phyloP scores from a whole-genome alignment of 2,888 invertebrate genomes.

The Archips crataeganus region DNA sequence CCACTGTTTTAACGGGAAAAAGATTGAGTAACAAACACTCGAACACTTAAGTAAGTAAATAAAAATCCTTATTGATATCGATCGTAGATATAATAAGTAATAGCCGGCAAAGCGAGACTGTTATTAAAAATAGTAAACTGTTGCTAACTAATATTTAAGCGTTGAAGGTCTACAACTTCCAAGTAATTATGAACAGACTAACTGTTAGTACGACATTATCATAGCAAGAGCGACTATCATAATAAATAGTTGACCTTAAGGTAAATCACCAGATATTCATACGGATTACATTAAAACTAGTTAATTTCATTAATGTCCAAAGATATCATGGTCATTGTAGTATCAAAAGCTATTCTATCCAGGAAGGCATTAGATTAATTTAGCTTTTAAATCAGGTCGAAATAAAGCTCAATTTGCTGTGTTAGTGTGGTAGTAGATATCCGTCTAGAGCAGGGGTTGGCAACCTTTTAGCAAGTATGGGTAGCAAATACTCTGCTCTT shows the following conservation, averaged over 20 bases:
- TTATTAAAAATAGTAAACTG: not conserved
- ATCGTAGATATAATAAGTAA: not conserved
- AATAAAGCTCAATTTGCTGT: not conserved
- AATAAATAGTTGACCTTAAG: slow-evolving; percentile 4
- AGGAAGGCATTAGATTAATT: not conserved
- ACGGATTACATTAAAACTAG: not conserved
- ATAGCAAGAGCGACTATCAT: slow-evolving; percentile 20
- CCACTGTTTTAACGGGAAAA: too few species aligned
- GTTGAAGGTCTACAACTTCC: slow-evolving; percentile 1
- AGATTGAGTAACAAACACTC: too few species aligned
- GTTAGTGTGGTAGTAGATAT: slow-evolving; percentile 10
- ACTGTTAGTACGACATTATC: not conserved
- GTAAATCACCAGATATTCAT: slow-evolving; percentile 2
- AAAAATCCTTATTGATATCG: not conserved
- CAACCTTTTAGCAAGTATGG: not conserved
- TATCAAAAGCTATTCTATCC: not conserved
- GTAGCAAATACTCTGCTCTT: too few species aligned
- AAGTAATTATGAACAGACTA: not conserved
- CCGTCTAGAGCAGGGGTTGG: not conserved
- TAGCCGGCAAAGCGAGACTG: not conserved
- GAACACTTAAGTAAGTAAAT: too few species aligned
- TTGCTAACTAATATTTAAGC: not conserved
- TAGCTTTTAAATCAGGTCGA: not conserved
- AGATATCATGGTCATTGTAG: slow-evolving; percentile 18
- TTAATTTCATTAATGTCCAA: not conserved